These are phyloP conservation scores for Atrina japonica DNA, from an alignment of 2,888 invertebrate genomes.

Conservation along the genomic window DNA sequence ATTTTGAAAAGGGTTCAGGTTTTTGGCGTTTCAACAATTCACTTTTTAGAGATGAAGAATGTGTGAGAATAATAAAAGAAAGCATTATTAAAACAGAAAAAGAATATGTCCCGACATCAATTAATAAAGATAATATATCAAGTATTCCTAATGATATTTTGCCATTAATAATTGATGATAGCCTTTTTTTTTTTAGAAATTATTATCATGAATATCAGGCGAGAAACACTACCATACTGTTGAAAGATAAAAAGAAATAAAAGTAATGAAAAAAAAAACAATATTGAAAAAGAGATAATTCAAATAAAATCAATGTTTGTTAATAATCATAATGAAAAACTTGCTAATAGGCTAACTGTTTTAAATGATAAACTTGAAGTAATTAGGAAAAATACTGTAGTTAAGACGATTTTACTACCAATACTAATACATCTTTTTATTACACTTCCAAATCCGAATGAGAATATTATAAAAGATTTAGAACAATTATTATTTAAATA, in stretches of 20 bases:
- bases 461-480: too few relatives aligned
- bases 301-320: neutral
- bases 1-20: neutral
- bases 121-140: neutral
- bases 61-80: neutral
- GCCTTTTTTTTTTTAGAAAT: neutral
- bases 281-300: neutral
- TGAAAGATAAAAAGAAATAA: neutral
- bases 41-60: neutral
- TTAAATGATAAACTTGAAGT: neutral
- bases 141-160: neutral
- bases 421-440: too few relatives aligned
- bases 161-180: neutral
- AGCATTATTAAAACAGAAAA: neutral
- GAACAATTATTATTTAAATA: too few relatives aligned
- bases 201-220: neutral
- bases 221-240: neutral
- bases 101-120: neutral
- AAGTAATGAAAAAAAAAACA: neutral
- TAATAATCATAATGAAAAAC: neutral
- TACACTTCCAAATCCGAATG: too few relatives aligned
- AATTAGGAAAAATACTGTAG: neutral
- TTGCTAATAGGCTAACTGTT: neutral
- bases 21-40: constrained; percentile 5
- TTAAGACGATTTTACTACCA: too few relatives aligned